Conservation (phyloP, 2,797 vertebrate species). For the Fratercula arctica region DNA sequence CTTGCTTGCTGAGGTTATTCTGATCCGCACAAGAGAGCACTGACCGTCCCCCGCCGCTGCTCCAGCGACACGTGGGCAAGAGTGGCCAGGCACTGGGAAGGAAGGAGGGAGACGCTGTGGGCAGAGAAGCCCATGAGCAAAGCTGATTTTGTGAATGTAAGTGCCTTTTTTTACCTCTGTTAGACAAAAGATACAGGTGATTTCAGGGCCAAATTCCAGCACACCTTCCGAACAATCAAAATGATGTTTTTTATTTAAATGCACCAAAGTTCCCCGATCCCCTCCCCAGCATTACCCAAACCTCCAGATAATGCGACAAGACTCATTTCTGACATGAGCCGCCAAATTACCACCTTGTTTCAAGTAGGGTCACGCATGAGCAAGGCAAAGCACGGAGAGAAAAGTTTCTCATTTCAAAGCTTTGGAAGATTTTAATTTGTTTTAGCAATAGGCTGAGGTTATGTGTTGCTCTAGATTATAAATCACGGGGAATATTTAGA, state of each 20-base stretch:
- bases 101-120: background rate
- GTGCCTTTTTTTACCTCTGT: background rate
- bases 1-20: background rate
- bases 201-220: background rate
- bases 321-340: background rate
- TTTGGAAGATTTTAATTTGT: background rate
- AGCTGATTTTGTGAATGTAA: background rate
- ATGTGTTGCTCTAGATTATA: background rate
- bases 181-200: background rate
- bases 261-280: background rate
- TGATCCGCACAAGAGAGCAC: background rate
- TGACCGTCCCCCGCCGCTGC: background rate
- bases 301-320: background rate
- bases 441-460: background rate
- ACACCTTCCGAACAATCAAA: background rate
- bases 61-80: rapidly evolving
- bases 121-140: background rate
- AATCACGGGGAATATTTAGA: background rate
- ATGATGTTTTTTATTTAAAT: background rate
- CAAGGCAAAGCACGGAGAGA: background rate
- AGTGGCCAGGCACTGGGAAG: background rate
- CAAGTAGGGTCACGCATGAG: rapidly evolving
- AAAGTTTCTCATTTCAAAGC: background rate
- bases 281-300: background rate
- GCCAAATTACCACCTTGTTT: background rate